A percentile compares a stretch with the other conserved stretches of the same genome.
phyloP scores from a whole-genome alignment of 1,140 invertebrate genomes.

The Melitaea cinxia region DNA sequence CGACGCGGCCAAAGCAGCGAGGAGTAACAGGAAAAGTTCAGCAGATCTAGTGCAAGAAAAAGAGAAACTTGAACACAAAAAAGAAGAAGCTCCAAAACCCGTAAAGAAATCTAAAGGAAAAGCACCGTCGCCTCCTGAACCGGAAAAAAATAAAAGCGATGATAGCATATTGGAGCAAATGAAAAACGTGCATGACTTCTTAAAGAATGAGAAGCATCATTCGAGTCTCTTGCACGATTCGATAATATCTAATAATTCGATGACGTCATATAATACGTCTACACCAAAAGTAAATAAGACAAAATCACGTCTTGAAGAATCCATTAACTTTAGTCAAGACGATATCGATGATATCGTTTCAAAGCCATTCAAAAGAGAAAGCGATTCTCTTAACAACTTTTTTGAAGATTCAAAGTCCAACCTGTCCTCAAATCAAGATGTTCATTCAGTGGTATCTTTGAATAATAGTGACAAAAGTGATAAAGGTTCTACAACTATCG shows the following conservation, averaged over 20 bases:
- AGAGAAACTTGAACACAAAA: conserved; percentile 66
- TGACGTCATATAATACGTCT: conserved; percentile 65
- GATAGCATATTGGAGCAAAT: conserved; percentile 74
- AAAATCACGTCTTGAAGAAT: conserved; percentile 64
- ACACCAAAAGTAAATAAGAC: conserved; percentile 73
- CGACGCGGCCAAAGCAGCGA: conserved; percentile 86
- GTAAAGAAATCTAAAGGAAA: conserved; percentile 87
- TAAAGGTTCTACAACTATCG: conserved; percentile 82
- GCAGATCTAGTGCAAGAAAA: conserved; percentile 63
- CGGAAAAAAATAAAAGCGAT: conserved; percentile 70
- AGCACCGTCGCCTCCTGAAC: conserved; percentile 86
- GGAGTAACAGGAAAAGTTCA: conserved; percentile 84
- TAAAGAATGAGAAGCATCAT: conserved; percentile 71
- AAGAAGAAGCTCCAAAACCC: conserved; percentile 77
- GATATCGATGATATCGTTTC: conserved; percentile 77
- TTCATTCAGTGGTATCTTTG: conserved; percentile 73
- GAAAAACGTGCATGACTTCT: conserved; percentile 66
- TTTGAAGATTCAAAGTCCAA: conserved; percentile 80
- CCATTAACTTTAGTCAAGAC: conserved; percentile 75
- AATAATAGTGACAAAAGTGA: conserved; percentile 78
- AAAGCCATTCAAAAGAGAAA: conserved; percentile 76
- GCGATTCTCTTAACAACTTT: conserved; percentile 79
- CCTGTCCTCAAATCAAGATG: conserved; percentile 75
- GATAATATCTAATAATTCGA: conserved; percentile 40
- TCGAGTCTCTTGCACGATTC: conserved; percentile 67